A percentile compares a stretch with the other conserved stretches of the same genome.
Conservation (phyloP, 2,888 invertebrate species). For the Tenthredo notha region DNA sequence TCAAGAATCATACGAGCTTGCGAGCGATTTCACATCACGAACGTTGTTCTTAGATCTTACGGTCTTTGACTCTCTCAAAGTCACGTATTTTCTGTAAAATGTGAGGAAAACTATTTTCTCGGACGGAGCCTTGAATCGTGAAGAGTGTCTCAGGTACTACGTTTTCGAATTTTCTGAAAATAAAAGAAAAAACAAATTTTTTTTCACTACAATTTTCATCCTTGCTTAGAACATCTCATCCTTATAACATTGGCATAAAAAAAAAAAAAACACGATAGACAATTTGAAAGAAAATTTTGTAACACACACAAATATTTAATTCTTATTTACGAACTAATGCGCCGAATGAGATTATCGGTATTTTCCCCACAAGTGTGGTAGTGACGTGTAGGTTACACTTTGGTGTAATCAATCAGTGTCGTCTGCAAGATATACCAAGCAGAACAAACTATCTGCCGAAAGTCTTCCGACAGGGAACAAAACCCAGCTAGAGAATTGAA, state of each 20-base stretch:
- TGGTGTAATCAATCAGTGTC: conserved; percentile 44
- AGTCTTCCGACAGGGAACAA: conserved; percentile 25
- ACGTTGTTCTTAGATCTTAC: conserved; percentile 37
- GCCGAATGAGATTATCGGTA: neutral
- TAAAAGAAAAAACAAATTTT: no score
- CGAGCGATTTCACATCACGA: conserved; percentile 32
- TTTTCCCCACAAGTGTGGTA: no score
- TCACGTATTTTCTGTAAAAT: conserved; percentile 38
- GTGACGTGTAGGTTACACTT: neutral
- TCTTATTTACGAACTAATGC: neutral
- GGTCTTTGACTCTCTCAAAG: conserved; percentile 33
- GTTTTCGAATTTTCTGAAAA: neutral
- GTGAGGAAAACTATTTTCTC: neutral
- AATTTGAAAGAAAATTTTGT: neutral
- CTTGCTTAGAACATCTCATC: neutral
- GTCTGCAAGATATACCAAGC: neutral
- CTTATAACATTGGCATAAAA: neutral
- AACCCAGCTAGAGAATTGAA: conserved; percentile 38
- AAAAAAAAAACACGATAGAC: no score
- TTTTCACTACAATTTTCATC: neutral
- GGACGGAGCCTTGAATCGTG: neutral
- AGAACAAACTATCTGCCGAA: conserved; percentile 36
- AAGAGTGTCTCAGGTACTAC: conserved; percentile 14
- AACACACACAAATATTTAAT: neutral
- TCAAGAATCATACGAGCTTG: conserved; percentile 29